Base-by-base conservation (phyloP, 2,888 invertebrate species). In the Xestia ashworthii region DNA sequence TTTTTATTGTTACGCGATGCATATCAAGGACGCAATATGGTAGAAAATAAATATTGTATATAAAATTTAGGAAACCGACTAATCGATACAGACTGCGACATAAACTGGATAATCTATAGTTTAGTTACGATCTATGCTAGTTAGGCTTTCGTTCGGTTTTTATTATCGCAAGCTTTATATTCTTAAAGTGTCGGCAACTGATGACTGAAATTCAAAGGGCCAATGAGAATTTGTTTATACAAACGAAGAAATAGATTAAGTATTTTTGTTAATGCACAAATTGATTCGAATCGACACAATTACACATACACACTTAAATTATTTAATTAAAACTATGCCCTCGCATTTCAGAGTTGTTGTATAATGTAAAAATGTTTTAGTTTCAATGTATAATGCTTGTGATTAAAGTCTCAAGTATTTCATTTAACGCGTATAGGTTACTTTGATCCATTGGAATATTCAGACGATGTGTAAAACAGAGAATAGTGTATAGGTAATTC, bases 1-100 rank as follows among this genome's bases (percentile, higher is more conserved):
- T 96, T 96, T 96, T 96, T 96, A 96, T 96, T 96, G 96, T 96
- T 96, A 96, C 96, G 96, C 96, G 94, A 96, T 96, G 96, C 96
- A 96, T 96, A 96, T 96, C 96, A 96, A 95, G 95, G 94, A 96
- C 96, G 96, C 96, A 96, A 96, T 96, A 96, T 96, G 96, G 95
- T 96, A 96, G 96, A 93, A 95, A 96, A 96, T 96, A 96, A 96
- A 96, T 96, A 96, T 95, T 96, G 96, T 96, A 96, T 92, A 96
- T 96, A 96, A 93, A 94, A 91, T 79, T 94, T 95, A 95, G 95
- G 94, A 92, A 93, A 94, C 93, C 91, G 94, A 95, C 93, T 95
- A 94, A 94, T 93, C 93, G 93, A 95, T 95, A 95, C 96, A 95
- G 96, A 96, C 96, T 96, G 96, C 94, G 92, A 94, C 88, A 91